Percentiles rank a stretch among this genome's conserved stretches.
Evolutionary conservation across 1,140 invertebrate genomes (phyloP).

Genomic region (Drosophila baimaii): DNA sequence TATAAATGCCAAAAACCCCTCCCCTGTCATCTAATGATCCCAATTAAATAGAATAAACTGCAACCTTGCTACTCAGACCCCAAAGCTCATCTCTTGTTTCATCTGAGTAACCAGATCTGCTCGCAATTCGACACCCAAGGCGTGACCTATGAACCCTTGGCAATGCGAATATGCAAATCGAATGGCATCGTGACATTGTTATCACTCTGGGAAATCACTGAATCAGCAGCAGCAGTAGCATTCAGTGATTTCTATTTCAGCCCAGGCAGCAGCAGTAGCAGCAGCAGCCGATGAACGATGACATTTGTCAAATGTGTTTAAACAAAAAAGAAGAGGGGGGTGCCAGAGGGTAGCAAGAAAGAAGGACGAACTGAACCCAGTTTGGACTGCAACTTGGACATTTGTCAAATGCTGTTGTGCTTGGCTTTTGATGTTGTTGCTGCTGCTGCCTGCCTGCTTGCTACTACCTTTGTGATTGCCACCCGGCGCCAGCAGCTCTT

Average conservation of each 20-base stretch:
- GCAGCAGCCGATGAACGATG: conserved; percentile 49
- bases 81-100: conserved; percentile 1
- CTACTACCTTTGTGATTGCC: conserved; percentile 47
- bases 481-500: conserved; percentile 49
- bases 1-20: not conserved
- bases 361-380: not conserved
- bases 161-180: conserved; percentile 56
- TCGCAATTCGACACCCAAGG: conserved; percentile 28
- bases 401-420: conserved; percentile 73
- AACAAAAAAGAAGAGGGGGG: conserved; percentile 8
- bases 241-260: conserved; percentile 56
- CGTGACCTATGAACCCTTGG: conserved; percentile 28
- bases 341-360: too few species aligned
- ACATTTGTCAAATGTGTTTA: conserved; percentile 66
- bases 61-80: not conserved
- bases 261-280: conserved; percentile 14
- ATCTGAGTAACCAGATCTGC: conserved; percentile 14
- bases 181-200: conserved; percentile 61
- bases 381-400: conserved; percentile 61
- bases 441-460: conserved; percentile 20
- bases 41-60: not conserved
- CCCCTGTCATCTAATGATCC: too few species aligned
- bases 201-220: conserved; percentile 66
- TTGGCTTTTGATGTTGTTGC: conserved; percentile 43
- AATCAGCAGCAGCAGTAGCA: conserved; percentile 50